A percentile compares a stretch with the other conserved stretches of the same genome.
Evolutionary conservation across 1,140 invertebrate species (phyloP).

Genomic region (Monochamus saltuarius): DNA sequence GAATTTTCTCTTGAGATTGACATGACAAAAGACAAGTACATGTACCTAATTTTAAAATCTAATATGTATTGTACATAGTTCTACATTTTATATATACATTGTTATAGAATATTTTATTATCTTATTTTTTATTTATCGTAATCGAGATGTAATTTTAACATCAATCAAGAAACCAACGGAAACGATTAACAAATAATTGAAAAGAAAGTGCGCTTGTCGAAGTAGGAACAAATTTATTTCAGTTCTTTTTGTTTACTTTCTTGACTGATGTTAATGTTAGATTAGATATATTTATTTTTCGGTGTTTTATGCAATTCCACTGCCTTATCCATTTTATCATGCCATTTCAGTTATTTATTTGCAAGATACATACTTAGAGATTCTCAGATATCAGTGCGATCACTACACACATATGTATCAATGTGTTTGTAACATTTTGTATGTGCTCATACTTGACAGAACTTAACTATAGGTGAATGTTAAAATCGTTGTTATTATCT

Average conservation of each 20-base stretch:
- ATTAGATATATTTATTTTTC: background rate
- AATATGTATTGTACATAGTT: constrained; percentile 23
- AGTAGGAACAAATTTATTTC: constrained; percentile 1
- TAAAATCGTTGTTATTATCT: constrained; percentile 41
- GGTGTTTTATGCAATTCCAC: constrained; percentile 23
- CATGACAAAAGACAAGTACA: constrained; percentile 35
- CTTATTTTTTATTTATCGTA: constrained; percentile 26
- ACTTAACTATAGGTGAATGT: constrained; percentile 29
- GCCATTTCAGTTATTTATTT: constrained; percentile 25
- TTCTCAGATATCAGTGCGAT: constrained; percentile 3
- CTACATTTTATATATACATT: constrained; percentile 7
- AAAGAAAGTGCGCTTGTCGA: too few species aligned
- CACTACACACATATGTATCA: background rate
- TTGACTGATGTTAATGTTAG: background rate
- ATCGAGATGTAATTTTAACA: background rate
- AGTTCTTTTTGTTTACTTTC: background rate
- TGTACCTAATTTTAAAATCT: constrained; percentile 36
- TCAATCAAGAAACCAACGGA: background rate
- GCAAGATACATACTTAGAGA: constrained; percentile 13
- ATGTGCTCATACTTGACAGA: constrained; percentile 14
- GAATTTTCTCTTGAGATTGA: background rate
- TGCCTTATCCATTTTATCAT: constrained; percentile 31
- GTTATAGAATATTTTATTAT: constrained; percentile 12
- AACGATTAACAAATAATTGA: background rate
- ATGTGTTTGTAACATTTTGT: constrained; percentile 15